Percentiles rank a stretch among this genome's conserved stretches.
Conservation (phyloP, 1,140 invertebrate genomes). For the Mycetomoellerius zeteki region DNA sequence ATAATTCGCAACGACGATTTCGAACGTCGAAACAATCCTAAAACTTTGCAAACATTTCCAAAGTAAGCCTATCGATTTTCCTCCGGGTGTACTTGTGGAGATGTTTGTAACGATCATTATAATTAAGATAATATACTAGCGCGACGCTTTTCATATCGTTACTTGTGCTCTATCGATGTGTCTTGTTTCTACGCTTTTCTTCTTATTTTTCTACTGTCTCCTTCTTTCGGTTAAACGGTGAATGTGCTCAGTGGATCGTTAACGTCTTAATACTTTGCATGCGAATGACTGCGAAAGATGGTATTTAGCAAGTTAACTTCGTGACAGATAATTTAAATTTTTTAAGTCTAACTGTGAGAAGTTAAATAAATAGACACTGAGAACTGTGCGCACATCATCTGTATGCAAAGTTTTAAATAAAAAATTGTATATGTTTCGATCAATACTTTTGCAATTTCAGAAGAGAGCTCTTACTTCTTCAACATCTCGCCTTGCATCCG, state of each 20-base stretch:
- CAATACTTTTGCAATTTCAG: constrained; percentile 36
- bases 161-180: background rate
- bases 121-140: constrained; percentile 77
- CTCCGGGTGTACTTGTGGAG: constrained; percentile 71
- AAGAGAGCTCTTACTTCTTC: constrained; percentile 5
- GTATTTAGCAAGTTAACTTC: background rate
- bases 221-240: constrained; percentile 22
- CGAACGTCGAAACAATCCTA: background rate
- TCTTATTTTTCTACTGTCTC: constrained; percentile 16
- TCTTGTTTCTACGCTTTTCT: constrained; percentile 17
- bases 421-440: background rate
- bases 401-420: constrained; percentile 8
- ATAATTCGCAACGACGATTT: constrained; percentile 29
- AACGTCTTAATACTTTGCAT: constrained; percentile 12
- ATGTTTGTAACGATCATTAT: constrained; percentile 85
- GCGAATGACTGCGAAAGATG: background rate
- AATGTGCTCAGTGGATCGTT: background rate
- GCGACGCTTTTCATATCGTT: constrained; percentile 54
- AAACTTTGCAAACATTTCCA: constrained; percentile 85
- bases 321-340: background rate
- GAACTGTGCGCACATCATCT: background rate
- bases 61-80: constrained; percentile 72
- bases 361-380: background rate
- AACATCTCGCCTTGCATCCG: background rate
- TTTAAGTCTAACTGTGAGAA: constrained; percentile 9